Evolutionary conservation across 2,113 vertebrate genomes (phyloP).

Genomic region (Nasalis larvatus): DNA sequence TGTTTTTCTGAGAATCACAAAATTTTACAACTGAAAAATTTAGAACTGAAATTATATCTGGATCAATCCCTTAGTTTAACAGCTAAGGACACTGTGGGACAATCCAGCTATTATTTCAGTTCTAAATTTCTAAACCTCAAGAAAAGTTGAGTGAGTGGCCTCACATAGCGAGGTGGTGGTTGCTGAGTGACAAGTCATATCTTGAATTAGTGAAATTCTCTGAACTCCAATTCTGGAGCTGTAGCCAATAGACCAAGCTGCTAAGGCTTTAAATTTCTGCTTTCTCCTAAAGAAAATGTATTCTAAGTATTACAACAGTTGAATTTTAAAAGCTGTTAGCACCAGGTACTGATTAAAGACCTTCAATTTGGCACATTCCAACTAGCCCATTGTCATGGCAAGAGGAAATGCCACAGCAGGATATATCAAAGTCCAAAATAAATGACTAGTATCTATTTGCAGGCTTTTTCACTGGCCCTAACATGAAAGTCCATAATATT

Average conservation of each 20-base stretch:
- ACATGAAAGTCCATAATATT: background rate
- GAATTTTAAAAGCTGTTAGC: conserved; percentile 29
- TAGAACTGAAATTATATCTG: background rate
- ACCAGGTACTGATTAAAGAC: conserved; percentile 24
- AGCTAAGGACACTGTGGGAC: background rate
- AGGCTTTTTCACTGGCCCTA: conserved; percentile 41
- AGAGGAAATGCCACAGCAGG: conserved; percentile 59
- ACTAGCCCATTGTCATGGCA: background rate
- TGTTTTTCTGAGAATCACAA: background rate
- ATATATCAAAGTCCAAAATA: conserved; percentile 66
- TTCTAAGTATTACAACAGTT: background rate
- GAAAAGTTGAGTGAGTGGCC: background rate
- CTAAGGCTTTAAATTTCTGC: background rate
- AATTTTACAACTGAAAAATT: background rate
- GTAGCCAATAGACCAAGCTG: background rate
- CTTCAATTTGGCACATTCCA: background rate
- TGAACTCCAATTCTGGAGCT: conserved; percentile 15
- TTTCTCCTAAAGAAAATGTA: conserved; percentile 38
- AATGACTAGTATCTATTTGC: conserved; percentile 47
- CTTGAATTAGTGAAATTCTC: background rate
- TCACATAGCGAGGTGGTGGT: background rate
- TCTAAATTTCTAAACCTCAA: background rate
- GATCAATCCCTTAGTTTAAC: background rate
- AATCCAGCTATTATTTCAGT: too few relatives aligned
- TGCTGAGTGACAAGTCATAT: background rate